Evolutionary conservation across 2,888 invertebrate genomes (phyloP), one percentile per base, ranked within the genome.

Genomic region (Asteroscopus sphinx): DNA sequence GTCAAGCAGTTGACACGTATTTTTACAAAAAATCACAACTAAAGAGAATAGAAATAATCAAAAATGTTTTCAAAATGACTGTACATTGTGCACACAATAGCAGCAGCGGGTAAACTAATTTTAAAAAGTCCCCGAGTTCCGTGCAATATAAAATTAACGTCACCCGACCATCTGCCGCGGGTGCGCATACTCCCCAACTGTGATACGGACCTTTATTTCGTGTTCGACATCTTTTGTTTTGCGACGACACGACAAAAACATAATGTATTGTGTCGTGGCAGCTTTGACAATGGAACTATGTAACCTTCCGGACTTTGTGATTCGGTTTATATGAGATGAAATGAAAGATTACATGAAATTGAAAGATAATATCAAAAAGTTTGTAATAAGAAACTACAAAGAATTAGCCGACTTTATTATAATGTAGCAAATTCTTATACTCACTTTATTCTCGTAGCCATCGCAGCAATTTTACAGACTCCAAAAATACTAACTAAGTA

Each of bases 201-300:
- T 42, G 52, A 39, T 21, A 5, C 35, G 33, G 35, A 42, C 52
- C 52, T 59, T 70, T 60, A 70, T 70, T 59, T 65, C 45, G 65
- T 55, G 66, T 68, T 70, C 49, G 71, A 70, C 55, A 51, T 60
- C 52, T 60, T 70, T 70, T 70, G 71, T 70, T 65, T 59, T 36
- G 39, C 48, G 25, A 21, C 21, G 5, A 32, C 16, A 36, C 17
- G 15, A 57, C 37, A 32, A 39, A 35, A 59, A 59, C 35, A 28
- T 32, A 45, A 52, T 41, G 51, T 48, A 52, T 64, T 52, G 59
- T 69, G 13, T 26, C 13, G 21, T 45, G 26, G 33, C 52, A 41
- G 26, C 26, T 25, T 7, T 41, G 40, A 61, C 37, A 33, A 37
- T 26, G 9, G 13, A 28, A 15, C 5, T 8, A 11, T 0, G 5